Percentiles rank a stretch among this genome's conserved stretches.
These are phyloP conservation scores for Lasioglossum baleicum DNA, from an alignment of 1,140 invertebrate species.

Conservation along the genomic window DNA sequence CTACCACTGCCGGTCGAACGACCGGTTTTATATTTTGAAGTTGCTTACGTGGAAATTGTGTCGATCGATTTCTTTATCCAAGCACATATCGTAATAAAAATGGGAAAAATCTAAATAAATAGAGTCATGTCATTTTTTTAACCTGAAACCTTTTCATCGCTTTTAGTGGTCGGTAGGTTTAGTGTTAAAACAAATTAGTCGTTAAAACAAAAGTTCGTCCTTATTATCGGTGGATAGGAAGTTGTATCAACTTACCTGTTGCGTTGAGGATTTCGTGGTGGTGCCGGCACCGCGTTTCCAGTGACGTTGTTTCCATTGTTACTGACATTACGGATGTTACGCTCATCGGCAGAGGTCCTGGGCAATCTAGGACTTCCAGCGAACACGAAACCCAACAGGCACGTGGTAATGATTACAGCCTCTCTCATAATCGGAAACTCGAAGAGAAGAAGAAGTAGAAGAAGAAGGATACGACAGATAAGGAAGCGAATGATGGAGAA, in stretches of 20 bases:
- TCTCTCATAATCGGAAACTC: slow-evolving; percentile 67
- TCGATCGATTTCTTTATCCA: too few species aligned
- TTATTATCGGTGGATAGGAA: too few species aligned
- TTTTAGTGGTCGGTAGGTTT: too few species aligned
- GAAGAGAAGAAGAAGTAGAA: neutral
- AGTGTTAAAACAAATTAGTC: too few species aligned
- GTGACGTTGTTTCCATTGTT: slow-evolving; percentile 69
- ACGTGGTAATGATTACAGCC: slow-evolving; percentile 70
- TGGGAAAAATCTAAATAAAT: too few species aligned
- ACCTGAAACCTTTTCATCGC: too few species aligned
- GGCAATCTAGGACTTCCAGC: slow-evolving; percentile 75
- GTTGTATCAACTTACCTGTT: slow-evolving; percentile 64
- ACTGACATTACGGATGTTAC: slow-evolving; percentile 72
- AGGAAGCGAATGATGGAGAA: neutral
- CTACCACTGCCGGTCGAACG: too few species aligned
- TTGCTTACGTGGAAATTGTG: too few species aligned
- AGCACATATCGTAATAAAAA: too few species aligned
- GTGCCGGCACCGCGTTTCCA: slow-evolving; percentile 66
- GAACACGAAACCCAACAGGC: slow-evolving; percentile 71
- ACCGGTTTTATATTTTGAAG: too few species aligned
- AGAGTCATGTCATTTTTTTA: too few species aligned
- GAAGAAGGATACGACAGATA: neutral
- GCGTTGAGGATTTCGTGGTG: slow-evolving; percentile 68
- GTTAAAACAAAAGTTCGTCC: too few species aligned
- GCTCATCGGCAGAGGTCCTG: slow-evolving; percentile 75